These are phyloP conservation scores for Caenorhabditis sp. DNA, from an alignment of 2,888 invertebrate species.

Conservation along the genomic window DNA sequence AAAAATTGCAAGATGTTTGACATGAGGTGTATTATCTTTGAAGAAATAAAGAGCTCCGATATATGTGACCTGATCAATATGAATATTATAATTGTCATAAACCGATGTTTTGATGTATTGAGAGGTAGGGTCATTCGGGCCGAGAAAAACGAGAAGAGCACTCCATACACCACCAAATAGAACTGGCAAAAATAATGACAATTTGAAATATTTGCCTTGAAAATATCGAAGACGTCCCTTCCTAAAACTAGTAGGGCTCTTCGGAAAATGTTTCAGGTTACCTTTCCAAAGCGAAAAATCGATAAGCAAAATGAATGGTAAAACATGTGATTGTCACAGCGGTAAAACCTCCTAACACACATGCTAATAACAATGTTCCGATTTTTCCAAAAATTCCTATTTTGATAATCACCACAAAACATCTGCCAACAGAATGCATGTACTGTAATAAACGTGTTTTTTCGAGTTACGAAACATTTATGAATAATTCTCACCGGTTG, in stretches of 20 bases:
- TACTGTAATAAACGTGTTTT: background rate
- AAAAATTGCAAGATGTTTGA: background rate
- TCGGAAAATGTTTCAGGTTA: background rate
- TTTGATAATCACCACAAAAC: background rate
- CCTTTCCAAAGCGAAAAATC: conserved; percentile 22
- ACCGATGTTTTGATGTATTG: background rate
- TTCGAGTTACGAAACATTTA: background rate
- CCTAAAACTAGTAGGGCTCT: conserved; percentile 3
- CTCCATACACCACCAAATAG: background rate
- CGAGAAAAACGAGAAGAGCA: background rate
- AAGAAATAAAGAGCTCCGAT: background rate
- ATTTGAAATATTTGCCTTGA: too few relatives aligned
- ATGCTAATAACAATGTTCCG: background rate
- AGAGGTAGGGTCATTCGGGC: background rate
- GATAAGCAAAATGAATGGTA: conserved; percentile 3
- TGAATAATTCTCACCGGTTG: too few relatives aligned
- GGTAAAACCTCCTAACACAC: conserved; percentile 1
- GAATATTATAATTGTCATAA: background rate
- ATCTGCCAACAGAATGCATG: background rate
- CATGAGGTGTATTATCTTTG: background rate
- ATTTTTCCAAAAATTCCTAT: background rate
- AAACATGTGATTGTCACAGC: conserved; percentile 5
- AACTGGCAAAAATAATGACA: too few relatives aligned
- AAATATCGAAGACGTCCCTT: conserved; percentile 16
- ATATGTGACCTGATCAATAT: conserved; percentile 6